Base-by-base conservation (phyloP, 2,797 vertebrate genomes). In the Melopsittacus undulatus region DNA sequence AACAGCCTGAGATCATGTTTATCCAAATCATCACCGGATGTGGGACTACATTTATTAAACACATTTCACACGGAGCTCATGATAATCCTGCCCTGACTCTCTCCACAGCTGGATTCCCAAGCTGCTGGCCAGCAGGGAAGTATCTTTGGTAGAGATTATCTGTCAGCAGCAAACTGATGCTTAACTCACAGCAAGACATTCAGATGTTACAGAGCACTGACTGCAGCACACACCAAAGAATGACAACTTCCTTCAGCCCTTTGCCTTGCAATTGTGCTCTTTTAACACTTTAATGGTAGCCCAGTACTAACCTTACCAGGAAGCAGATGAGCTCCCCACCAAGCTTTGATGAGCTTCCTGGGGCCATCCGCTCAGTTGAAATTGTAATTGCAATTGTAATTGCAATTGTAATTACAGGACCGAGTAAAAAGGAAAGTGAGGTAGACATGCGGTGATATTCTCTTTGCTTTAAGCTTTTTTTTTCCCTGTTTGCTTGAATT, bases 161-260 rank as follows among this genome's bases (percentile, higher is more conserved):
- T 83, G 48, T 77, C 88, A 75, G 87, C 2, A 93, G 51, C 68
- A 92, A 92, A 92, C 92, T 36, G 36, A n/a, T 88, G 77, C 89
- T 96, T 91, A 95, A 92, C 80, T 96, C 92, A 3, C 80, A 95
- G 94, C 77, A 57, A 82, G 94, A 70, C 43, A 32, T 29, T 43
- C 18, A 18, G 64, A 67, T 5, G 4, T 63, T 43, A 36, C 67
- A 72, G 36, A 32, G 77, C 77, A 70, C 86, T 56, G 68, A 54
- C 84, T 76, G 72, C 5, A 78, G 43, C 86, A 85, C 40, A 42
- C 63, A 49, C 26, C 68, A 34, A 76, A 57, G 43, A 48, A 34
- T 45, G 26, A 61, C 93, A 92, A 10, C 24, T 43, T 15, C 43
- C 51, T 29, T 40, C 59, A 27, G 34, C 62, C 32, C 20, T 75